These are phyloP conservation scores for Zaprionus taronus DNA, from an alignment of 1,140 invertebrate species.

Conservation along the genomic window DNA sequence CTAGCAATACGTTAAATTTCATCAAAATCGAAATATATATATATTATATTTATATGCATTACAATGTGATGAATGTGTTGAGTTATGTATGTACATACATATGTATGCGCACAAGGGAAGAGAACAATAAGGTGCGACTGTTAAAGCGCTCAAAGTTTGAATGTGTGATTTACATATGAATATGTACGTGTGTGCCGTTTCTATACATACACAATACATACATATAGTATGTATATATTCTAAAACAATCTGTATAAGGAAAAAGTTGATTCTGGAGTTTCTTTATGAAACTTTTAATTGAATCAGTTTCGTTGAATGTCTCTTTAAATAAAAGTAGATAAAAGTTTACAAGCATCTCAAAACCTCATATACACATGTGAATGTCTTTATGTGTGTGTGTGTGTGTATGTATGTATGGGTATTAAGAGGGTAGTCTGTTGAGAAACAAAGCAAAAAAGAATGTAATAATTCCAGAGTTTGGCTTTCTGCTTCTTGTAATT, in stretches of 20 bases:
- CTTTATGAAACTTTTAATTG: conserved; percentile 8
- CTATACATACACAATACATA: neutral
- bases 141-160: neutral
- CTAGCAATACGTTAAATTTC: neutral
- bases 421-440: neutral
- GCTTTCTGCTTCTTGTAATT: neutral
- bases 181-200: neutral
- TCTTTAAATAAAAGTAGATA: neutral
- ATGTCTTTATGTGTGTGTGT: neutral
- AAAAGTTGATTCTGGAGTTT: conserved; percentile 1
- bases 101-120: neutral
- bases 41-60: neutral
- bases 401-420: neutral
- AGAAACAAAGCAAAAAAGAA: neutral
- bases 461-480: neutral
- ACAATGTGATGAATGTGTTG: neutral
- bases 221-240: neutral
- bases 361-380: neutral
- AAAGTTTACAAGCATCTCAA: neutral
- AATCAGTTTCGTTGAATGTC: neutral
- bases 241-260: conserved; percentile 1
- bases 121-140: neutral
- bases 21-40: neutral
- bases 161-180: conserved; percentile 3
- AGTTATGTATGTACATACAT: too few relatives aligned